These are phyloP conservation scores for Adelphocoris suturalis DNA, from an alignment of 2,888 invertebrate genomes.

Conservation along the genomic window DNA sequence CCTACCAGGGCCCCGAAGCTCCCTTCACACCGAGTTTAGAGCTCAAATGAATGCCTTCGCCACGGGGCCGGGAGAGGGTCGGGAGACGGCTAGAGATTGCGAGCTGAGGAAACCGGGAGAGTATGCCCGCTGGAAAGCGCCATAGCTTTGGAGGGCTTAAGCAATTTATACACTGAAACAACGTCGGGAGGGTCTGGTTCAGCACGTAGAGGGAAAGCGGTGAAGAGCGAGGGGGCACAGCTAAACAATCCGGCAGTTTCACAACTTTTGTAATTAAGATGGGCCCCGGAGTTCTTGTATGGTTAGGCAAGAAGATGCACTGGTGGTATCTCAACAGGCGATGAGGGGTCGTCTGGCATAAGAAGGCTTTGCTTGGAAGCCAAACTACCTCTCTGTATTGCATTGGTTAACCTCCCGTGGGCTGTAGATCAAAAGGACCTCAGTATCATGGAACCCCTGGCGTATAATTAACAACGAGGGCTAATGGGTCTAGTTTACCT, in stretches of 20 bases:
- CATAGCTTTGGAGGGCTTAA: constrained; percentile 49
- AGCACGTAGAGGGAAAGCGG: neutral
- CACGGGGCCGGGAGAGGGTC: neutral
- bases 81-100: neutral
- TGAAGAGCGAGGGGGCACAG: neutral
- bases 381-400: too few species aligned
- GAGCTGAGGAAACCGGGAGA: neutral
- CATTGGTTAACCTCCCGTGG: too few species aligned
- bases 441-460: too few species aligned
- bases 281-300: constrained; percentile 4
- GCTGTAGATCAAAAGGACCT: too few species aligned
- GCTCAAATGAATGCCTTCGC: constrained; percentile 45
- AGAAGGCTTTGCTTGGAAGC: too few species aligned
- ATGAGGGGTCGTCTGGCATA: too few species aligned
- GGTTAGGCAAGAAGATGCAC: constrained; percentile 21
- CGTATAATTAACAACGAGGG: too few species aligned
- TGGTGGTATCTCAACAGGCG: neutral
- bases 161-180: constrained; percentile 55
- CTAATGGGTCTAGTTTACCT: too few species aligned
- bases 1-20: constrained; percentile 25
- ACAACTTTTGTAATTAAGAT: constrained; percentile 63
- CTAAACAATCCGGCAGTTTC: constrained; percentile 50
- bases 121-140: neutral
- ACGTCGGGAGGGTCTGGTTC: too few species aligned
- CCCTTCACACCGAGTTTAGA: constrained; percentile 50